These are phyloP conservation scores for Apamea sordens DNA, from an alignment of 2,888 invertebrate genomes.

Conservation along the genomic window DNA sequence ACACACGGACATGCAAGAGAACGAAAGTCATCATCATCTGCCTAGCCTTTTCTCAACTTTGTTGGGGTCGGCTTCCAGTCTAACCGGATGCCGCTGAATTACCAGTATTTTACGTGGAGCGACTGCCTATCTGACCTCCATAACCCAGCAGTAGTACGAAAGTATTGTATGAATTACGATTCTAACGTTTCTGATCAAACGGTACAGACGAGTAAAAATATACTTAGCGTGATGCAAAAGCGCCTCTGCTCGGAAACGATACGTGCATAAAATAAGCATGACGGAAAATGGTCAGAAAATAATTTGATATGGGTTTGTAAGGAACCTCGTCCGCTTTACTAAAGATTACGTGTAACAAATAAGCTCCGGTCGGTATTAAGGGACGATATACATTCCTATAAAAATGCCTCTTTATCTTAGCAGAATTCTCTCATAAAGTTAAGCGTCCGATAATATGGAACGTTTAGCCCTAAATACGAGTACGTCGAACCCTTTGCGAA, in stretches of 20 bases:
- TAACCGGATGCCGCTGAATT: no score
- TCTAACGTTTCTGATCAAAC: neutral
- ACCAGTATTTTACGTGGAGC: no score
- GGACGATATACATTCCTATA: slow-evolving; percentile 20
- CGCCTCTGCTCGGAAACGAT: neutral
- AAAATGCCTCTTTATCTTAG: slow-evolving; percentile 36
- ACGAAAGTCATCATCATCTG: no score
- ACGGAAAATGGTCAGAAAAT: neutral
- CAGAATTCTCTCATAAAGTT: slow-evolving; percentile 32
- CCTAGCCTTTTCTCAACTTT: no score
- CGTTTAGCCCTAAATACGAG: slow-evolving; percentile 49
- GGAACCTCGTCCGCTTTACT: neutral
- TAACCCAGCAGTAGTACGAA: no score
- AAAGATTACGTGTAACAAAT: slow-evolving; percentile 12
- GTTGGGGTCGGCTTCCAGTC: no score
- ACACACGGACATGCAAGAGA: neutral
- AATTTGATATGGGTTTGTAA: neutral
- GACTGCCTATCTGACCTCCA: no score
- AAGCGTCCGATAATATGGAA: slow-evolving; percentile 43
- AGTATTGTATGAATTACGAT: neutral
- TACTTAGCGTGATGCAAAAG: neutral
- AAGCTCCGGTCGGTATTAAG: slow-evolving; percentile 16
- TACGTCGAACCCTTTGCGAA: slow-evolving; percentile 56
- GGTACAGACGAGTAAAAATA: neutral
- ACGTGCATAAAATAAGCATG: neutral